These are phyloP conservation scores for Callyntrura sp. DNA, from an alignment of 2,888 invertebrate genomes.

Conservation along the genomic window DNA sequence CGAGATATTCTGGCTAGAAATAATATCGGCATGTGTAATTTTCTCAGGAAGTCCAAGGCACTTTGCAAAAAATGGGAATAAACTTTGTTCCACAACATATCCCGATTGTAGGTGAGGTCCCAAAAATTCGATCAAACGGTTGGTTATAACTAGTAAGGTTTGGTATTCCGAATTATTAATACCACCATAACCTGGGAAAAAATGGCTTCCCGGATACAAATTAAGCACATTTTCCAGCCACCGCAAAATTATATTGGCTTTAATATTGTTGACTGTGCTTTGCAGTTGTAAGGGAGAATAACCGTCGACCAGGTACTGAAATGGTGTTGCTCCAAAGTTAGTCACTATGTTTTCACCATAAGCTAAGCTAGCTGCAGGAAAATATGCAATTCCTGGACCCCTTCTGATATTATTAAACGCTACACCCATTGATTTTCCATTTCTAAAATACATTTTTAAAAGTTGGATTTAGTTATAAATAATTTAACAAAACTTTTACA, in stretches of 20 bases:
- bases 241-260: conserved; percentile 86
- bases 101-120: conserved; percentile 88
- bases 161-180: conserved; percentile 57
- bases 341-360: conserved; percentile 91
- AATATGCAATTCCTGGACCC: conserved; percentile 91
- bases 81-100: conserved; percentile 90
- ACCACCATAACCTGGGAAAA: conserved; percentile 41
- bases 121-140: conserved; percentile 87
- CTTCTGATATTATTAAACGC: conserved; percentile 91
- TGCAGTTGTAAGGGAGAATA: conserved; percentile 89
- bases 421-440: conserved; percentile 91
- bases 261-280: conserved; percentile 83
- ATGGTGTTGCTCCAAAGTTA: conserved; percentile 91
- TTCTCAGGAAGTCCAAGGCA: conserved; percentile 81
- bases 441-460: conserved; percentile 86
- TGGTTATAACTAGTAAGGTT: conserved; percentile 78
- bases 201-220: conserved; percentile 82
- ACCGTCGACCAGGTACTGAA: conserved; percentile 89
- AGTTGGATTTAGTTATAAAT: neutral
- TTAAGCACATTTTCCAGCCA: conserved; percentile 86
- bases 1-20: conserved; percentile 72
- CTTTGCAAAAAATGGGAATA: conserved; percentile 87
- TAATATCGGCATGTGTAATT: conserved; percentile 81
- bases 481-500: neutral
- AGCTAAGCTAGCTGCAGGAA: conserved; percentile 92